Evolutionary conservation across 2,113 vertebrate genomes (phyloP).

Genomic region (Rhodinocichla rosea): DNA sequence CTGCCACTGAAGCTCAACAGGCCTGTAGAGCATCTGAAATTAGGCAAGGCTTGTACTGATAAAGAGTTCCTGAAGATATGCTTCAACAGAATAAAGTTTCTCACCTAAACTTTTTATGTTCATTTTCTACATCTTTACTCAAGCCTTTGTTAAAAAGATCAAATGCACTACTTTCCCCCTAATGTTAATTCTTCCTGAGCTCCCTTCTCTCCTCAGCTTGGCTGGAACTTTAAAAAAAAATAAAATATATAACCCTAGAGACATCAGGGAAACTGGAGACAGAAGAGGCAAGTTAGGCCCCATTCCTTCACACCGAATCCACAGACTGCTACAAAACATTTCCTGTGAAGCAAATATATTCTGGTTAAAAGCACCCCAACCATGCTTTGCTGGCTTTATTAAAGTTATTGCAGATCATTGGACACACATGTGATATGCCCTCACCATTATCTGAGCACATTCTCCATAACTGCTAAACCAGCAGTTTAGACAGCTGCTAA

Average conservation of each 20-base stretch:
- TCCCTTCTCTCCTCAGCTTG: background rate
- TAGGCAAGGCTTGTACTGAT: background rate
- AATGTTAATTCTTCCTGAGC: background rate
- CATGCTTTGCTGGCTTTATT: background rate
- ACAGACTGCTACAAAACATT: background rate
- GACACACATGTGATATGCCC: background rate
- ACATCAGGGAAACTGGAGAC: background rate
- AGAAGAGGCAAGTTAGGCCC: background rate
- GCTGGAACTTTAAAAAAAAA: background rate
- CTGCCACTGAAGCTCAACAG: background rate
- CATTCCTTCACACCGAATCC: background rate
- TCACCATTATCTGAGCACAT: background rate
- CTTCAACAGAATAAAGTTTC: background rate
- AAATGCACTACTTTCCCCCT: background rate
- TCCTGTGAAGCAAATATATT: background rate
- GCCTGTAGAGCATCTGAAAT: background rate
- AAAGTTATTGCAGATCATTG: background rate
- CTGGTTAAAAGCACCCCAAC: background rate
- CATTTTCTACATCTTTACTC: background rate
- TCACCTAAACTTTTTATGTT: background rate
- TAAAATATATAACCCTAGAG: background rate
- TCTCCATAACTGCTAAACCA: background rate
- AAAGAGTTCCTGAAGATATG: background rate
- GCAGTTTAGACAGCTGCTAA: background rate
- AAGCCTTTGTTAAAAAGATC: background rate